These are phyloP conservation scores for Gallinago paraguaiae DNA, from an alignment of 2,113 vertebrate species.

Conservation along the genomic window DNA sequence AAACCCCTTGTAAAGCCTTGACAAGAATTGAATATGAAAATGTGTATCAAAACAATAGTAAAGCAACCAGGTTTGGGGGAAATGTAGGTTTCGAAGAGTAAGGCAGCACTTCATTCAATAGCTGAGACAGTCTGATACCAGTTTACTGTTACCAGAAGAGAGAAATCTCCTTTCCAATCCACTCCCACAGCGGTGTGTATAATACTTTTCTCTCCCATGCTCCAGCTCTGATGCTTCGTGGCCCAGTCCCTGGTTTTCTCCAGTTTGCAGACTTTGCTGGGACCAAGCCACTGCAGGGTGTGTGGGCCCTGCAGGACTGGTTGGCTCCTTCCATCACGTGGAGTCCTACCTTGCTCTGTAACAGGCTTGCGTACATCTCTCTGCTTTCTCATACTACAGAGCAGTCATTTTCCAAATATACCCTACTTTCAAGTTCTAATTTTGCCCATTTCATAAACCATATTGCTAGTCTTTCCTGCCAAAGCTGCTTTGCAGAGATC, in stretches of 20 bases:
- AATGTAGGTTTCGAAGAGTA: background rate
- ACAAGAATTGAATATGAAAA: background rate
- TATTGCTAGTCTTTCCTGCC: background rate
- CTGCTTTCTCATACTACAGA: background rate
- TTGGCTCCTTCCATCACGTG: background rate
- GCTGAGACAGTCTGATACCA: background rate
- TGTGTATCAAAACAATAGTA: background rate
- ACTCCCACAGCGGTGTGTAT: rapidly evolving
- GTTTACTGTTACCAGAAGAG: background rate
- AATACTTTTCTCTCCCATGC: background rate
- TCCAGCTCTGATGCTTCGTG: background rate
- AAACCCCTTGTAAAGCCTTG: background rate
- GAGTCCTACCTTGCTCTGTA: background rate
- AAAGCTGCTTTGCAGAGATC: background rate
- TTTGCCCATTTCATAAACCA: background rate
- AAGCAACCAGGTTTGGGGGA: background rate
- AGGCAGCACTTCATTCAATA: background rate
- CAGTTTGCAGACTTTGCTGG: background rate
- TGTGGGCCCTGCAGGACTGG: background rate
- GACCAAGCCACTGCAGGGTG: too few relatives aligned
- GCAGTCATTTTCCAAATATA: background rate
- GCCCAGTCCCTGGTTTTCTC: too few relatives aligned
- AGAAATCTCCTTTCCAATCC: background rate
- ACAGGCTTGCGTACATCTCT: background rate
- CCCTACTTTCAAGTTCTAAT: background rate